These are phyloP conservation scores for Craniophora ligustri DNA, from an alignment of 2,888 invertebrate genomes.

Conservation along the genomic window DNA sequence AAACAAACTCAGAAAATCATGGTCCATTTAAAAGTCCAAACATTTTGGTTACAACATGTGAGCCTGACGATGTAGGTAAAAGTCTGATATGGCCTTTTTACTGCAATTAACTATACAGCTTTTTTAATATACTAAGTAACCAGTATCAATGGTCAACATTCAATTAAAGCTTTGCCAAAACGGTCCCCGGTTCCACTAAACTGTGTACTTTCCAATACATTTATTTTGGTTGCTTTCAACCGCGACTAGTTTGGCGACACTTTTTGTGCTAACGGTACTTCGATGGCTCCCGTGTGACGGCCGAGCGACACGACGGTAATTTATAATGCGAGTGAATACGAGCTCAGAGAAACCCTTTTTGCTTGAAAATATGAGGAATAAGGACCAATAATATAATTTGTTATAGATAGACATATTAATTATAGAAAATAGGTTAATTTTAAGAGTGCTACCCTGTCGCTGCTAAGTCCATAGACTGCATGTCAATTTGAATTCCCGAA, in stretches of 20 bases:
- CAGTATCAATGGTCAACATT: neutral
- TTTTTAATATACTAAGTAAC: neutral
- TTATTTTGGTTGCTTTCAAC: conserved; percentile 25
- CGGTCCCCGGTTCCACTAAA: neutral
- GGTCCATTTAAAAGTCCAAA: no score
- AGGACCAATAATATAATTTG: conserved; percentile 4
- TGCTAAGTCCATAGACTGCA: no score
- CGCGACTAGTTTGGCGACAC: conserved; percentile 22
- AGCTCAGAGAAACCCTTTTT: conserved; percentile 6
- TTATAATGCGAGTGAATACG: conserved; percentile 25
- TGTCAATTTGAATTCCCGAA: no score
- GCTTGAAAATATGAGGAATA: neutral
- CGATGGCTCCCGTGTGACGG: conserved; percentile 12
- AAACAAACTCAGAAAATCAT: no score
- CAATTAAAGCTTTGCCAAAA: neutral
- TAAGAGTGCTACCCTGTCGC: no score
- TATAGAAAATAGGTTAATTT: no score
- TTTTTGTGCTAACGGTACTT: conserved; percentile 42
- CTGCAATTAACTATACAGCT: no score
- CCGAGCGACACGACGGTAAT: conserved; percentile 24
- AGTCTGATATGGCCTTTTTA: no score
- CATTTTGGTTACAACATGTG: no score
- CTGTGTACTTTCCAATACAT: conserved; percentile 34
- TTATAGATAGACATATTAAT: no score
- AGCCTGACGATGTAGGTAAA: no score